Evolutionary conservation across 2,797 vertebrate species (phyloP), one percentile per base, ranked within the genome.

Genomic region (Parambassis ranga): DNA sequence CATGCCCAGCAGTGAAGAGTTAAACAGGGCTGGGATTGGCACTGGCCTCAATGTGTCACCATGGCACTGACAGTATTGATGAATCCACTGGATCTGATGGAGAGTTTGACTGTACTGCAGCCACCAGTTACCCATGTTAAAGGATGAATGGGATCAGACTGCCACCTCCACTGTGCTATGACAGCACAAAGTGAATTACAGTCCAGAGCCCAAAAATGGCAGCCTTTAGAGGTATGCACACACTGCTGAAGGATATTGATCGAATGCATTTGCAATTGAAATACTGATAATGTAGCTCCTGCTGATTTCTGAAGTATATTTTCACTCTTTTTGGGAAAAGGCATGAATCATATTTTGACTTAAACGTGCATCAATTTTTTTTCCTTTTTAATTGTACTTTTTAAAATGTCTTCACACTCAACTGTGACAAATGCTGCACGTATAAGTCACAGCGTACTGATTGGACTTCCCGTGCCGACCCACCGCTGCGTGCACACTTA

Each of bases 41-140:
- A 22, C 38, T 86, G 80, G 53, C 85, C 86, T 87, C 77, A 84
- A 84, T 86, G 76, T 87, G 88, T 90, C 88, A 85, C 37, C 70
- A 23, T 4, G 53, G 39, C 50, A 27, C 65, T 63, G 71, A 72
- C 58, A 52, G 44, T 77, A 84, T 86, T 56, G 53, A 85, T 77
- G 68, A 82, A 77, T 78, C 75, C 63, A 33, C 11, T 66, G 62
- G 65, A 81, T 82, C 60, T 53, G 65, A 76, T 57, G 73, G 46
- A 44, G 62, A 52, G 55, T 22, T 58, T 44, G 46, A 60, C 56
- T 59, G 63, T 51, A 39, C 52, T 37, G 58, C 15, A 70, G 66
- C 60, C 73, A 82, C 65, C 55, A 51, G 76, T 81, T 71, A 68
- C 11, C 57, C 30, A 13, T 15, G 23, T 51, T 50, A 44, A n/a